These are phyloP conservation scores for Chelidonichthys spinosus DNA, from an alignment of 2,797 vertebrate genomes.

Conservation along the genomic window DNA sequence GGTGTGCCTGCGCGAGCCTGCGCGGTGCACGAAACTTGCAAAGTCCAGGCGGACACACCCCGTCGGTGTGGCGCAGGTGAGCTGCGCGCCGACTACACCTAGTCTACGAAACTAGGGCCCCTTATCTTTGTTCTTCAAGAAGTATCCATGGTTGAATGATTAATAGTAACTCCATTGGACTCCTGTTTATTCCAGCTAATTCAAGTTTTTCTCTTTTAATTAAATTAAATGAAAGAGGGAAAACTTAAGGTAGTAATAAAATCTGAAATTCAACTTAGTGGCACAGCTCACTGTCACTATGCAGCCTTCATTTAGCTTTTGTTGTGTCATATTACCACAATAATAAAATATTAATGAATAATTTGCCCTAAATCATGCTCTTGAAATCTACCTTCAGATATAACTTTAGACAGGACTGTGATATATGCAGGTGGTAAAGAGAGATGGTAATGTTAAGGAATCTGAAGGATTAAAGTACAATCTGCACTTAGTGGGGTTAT, in stretches of 20 bases:
- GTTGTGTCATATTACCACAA: conserved; percentile 1
- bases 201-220: too few relatives aligned
- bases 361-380: neutral
- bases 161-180: too few relatives aligned
- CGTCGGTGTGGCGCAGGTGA: too few relatives aligned
- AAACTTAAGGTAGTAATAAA: conserved; percentile 6
- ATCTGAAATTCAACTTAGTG: neutral
- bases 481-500: neutral
- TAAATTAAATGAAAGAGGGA: neutral
- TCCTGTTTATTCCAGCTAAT: too few relatives aligned
- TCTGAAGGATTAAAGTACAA: conserved; percentile 53
- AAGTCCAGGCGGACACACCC: too few relatives aligned
- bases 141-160: too few relatives aligned
- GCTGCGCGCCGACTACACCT: too few relatives aligned
- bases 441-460: neutral
- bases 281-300: neutral
- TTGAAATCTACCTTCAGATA: conserved; percentile 3
- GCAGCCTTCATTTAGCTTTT: conserved; percentile 1
- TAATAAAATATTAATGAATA: neutral
- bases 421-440: neutral
- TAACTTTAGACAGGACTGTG: neutral
- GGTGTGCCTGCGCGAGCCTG: too few relatives aligned
- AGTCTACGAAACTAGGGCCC: too few relatives aligned
- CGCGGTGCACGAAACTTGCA: too few relatives aligned
- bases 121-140: too few relatives aligned